Conservation (phyloP, 2,888 invertebrate species). For the Leucania comma region DNA sequence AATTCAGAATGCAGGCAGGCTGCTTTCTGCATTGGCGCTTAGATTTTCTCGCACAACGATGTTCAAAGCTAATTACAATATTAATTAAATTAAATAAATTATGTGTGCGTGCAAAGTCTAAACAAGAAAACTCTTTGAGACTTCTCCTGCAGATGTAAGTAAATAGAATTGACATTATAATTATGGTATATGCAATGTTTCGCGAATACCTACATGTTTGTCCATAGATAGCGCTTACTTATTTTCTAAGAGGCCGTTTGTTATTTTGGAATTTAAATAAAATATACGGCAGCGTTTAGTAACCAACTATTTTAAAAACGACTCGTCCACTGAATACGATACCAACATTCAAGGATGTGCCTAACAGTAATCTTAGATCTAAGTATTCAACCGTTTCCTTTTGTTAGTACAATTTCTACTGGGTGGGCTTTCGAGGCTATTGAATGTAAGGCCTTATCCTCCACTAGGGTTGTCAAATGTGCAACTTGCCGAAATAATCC, state of each 20-base stretch:
- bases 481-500: slow-evolving; percentile 46
- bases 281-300: slow-evolving; percentile 22
- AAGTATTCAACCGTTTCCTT: slow-evolving; percentile 66
- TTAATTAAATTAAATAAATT: not conserved
- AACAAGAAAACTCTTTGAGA: not conserved
- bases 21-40: not conserved
- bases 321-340: slow-evolving; percentile 40
- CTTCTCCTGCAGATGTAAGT: not conserved
- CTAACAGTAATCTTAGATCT: slow-evolving; percentile 58
- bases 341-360: slow-evolving; percentile 55
- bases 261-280: slow-evolving; percentile 47
- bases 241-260: slow-evolving; percentile 9
- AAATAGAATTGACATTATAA: not conserved
- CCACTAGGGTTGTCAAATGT: slow-evolving; percentile 54
- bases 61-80: not conserved
- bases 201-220: not conserved
- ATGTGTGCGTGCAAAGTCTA: not conserved
- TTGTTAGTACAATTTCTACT: slow-evolving; percentile 68
- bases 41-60: slow-evolving; percentile 7
- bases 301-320: slow-evolving; percentile 44
- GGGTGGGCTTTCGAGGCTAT: slow-evolving; percentile 73
- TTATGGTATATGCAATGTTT: not conserved
- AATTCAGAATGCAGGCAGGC: not conserved
- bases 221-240: slow-evolving; percentile 5
- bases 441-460: slow-evolving; percentile 71